Percentiles rank a stretch among this genome's conserved stretches.
These are phyloP conservation scores for Benitochromis conjunctus DNA, from an alignment of 2,113 vertebrate species.

Conservation along the genomic window DNA sequence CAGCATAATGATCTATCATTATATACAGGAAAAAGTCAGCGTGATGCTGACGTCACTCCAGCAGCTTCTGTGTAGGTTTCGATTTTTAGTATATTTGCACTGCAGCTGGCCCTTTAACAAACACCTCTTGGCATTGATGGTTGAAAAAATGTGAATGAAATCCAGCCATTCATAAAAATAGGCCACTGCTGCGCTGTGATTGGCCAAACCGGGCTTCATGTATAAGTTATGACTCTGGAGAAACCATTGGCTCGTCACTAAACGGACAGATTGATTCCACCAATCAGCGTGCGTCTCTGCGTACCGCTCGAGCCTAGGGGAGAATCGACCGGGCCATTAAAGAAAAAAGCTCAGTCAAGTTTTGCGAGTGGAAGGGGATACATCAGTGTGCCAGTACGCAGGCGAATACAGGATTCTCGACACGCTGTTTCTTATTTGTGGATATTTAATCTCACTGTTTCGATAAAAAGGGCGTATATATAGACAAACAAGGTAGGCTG, in stretches of 20 bases:
- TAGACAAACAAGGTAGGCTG: constrained; percentile 48
- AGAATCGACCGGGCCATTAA: constrained; percentile 61
- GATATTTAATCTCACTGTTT: constrained; percentile 49
- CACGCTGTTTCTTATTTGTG: constrained; percentile 28
- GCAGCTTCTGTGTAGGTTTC: background rate
- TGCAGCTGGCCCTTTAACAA: constrained; percentile 68
- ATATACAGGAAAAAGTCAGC: background rate
- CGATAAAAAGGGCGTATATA: background rate
- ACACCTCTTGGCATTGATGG: constrained; percentile 16
- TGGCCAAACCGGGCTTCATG: constrained; percentile 37
- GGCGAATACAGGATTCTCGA: background rate
- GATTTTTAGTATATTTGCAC: background rate
- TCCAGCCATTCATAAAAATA: constrained; percentile 82
- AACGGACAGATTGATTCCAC: constrained; percentile 18
- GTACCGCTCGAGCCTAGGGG: constrained; percentile 34
- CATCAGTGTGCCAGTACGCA: background rate
- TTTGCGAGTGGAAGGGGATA: constrained; percentile 49
- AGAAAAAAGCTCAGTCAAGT: constrained; percentile 74
- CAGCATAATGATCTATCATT: background rate
- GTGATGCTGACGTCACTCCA: background rate
- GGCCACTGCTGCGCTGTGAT: constrained; percentile 48
- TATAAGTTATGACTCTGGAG: constrained; percentile 24
- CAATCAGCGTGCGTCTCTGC: constrained; percentile 50
- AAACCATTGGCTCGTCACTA: constrained; percentile 51
- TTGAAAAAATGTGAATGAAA: constrained; percentile 74